A percentile compares a stretch with the other conserved stretches of the same genome.
Evolutionary conservation across 1,140 invertebrate species (phyloP).

Genomic region (Drosophila kikkawai): DNA sequence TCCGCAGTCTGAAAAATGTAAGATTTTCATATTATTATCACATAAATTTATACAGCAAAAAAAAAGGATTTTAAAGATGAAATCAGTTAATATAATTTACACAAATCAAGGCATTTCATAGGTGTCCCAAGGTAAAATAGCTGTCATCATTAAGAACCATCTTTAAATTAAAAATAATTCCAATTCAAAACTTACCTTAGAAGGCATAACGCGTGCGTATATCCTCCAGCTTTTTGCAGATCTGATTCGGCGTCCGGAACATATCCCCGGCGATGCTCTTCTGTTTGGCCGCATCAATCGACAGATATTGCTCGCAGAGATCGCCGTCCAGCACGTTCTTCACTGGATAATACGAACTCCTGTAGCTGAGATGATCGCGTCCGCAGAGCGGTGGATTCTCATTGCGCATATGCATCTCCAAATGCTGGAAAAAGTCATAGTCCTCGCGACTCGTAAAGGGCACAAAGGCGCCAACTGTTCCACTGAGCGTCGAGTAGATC

Average conservation of each 20-base stretch:
- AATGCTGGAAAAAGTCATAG: conserved; percentile 99
- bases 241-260: conserved; percentile 97
- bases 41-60: neutral
- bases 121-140: conserved; percentile 84
- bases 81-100: conserved; percentile 60
- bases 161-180: neutral
- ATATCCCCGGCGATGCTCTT: conserved; percentile 97
- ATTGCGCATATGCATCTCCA: conserved; percentile 99
- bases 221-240: conserved; percentile 98
- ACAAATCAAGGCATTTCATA: conserved; percentile 82
- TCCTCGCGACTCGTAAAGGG: conserved; percentile 99
- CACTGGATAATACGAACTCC: conserved; percentile 99
- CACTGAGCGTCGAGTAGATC: conserved; percentile 98
- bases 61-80: neutral
- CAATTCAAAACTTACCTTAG: conserved; percentile 86
- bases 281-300: conserved; percentile 96
- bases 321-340: conserved; percentile 99
- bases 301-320: conserved; percentile 99
- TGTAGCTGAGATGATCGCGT: conserved; percentile 97
- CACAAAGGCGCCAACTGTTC: conserved; percentile 97
- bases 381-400: conserved; percentile 98
- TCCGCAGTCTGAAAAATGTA: conserved; percentile 10
- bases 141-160: conserved; percentile 61
- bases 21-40: neutral
- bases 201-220: conserved; percentile 97